Conservation (phyloP, 2,797 vertebrate genomes). For the Sebastolobus alascanus region DNA sequence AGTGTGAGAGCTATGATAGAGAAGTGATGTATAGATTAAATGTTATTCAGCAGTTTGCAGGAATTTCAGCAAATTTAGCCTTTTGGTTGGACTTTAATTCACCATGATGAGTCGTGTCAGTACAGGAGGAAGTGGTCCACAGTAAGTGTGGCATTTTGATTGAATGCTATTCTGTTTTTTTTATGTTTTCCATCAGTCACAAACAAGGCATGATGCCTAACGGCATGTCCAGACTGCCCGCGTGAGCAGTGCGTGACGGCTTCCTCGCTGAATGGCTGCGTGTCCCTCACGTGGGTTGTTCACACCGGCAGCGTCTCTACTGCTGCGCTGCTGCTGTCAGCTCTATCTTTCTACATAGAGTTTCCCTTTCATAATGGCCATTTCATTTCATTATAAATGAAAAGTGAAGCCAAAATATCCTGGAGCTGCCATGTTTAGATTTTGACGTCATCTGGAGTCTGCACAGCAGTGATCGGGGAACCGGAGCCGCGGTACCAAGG, state of each 20-base stretch:
- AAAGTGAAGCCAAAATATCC: not conserved
- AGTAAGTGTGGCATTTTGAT: conserved; percentile 43
- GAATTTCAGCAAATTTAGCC: not conserved
- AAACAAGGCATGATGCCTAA: not conserved
- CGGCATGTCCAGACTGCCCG: too few relatives aligned
- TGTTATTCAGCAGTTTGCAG: conserved; percentile 8
- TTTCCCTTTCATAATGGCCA: too few relatives aligned
- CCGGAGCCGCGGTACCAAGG: too few relatives aligned
- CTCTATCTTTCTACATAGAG: too few relatives aligned
- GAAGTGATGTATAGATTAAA: conserved; percentile 24
- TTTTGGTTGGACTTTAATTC: not conserved
- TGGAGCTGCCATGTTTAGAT: not conserved
- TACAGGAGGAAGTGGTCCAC: not conserved
- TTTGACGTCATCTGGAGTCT: accelerated
- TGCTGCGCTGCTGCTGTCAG: too few relatives aligned
- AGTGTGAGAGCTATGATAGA: conserved; percentile 4
- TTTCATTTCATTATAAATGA: too few relatives aligned
- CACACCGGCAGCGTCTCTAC: too few relatives aligned
- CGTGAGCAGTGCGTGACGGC: too few relatives aligned
- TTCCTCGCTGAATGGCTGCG: too few relatives aligned
- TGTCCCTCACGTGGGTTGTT: too few relatives aligned
- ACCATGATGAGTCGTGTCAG: conserved; percentile 4
- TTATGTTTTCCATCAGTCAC: conserved; percentile 9
- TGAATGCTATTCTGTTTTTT: conserved; percentile 16
- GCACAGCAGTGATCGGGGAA: too few relatives aligned